These are phyloP conservation scores for Thera obeliscata DNA, from an alignment of 2,888 invertebrate genomes.

Conservation along the genomic window DNA sequence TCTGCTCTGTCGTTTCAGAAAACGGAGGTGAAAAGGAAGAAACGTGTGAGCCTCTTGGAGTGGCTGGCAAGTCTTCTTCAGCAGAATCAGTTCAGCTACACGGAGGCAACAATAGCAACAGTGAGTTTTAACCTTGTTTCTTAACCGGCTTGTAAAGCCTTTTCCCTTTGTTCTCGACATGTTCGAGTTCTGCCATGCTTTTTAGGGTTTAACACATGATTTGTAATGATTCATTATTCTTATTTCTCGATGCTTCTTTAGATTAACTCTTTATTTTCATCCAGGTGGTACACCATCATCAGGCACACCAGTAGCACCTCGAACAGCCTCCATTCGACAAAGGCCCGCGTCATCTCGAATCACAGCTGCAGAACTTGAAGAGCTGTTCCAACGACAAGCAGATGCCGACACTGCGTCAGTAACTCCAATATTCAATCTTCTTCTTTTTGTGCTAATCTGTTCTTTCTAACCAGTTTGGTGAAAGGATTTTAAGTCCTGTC, in stretches of 20 bases:
- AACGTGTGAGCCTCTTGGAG: slow-evolving; percentile 87
- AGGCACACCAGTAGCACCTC: slow-evolving; percentile 88
- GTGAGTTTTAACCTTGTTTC: slow-evolving; percentile 3
- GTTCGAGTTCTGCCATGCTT: no score
- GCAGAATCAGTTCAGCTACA: slow-evolving; percentile 91
- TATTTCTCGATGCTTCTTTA: no score
- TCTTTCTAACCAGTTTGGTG: no score
- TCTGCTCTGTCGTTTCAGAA: slow-evolving; percentile 54
- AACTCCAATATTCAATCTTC: neutral
- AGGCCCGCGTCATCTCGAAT: slow-evolving; percentile 94
- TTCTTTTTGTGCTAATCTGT: no score
- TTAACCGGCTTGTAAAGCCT: no score
- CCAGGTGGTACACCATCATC: slow-evolving; percentile 71
- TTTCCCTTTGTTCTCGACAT: no score
- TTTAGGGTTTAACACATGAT: neutral
- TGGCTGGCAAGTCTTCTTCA: slow-evolving; percentile 90
- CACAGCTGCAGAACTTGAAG: slow-evolving; percentile 95
- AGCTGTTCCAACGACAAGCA: slow-evolving; percentile 95
- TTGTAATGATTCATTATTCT: neutral
- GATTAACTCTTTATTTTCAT: neutral
- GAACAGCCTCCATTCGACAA: slow-evolving; percentile 96
- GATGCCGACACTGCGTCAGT: slow-evolving; percentile 78
- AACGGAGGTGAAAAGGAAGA: slow-evolving; percentile 91
- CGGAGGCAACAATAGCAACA: slow-evolving; percentile 78
- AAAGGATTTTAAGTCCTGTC: no score